Evolutionary conservation across 2,113 vertebrate genomes (phyloP).

Genomic region (Hystrix brachyura): DNA sequence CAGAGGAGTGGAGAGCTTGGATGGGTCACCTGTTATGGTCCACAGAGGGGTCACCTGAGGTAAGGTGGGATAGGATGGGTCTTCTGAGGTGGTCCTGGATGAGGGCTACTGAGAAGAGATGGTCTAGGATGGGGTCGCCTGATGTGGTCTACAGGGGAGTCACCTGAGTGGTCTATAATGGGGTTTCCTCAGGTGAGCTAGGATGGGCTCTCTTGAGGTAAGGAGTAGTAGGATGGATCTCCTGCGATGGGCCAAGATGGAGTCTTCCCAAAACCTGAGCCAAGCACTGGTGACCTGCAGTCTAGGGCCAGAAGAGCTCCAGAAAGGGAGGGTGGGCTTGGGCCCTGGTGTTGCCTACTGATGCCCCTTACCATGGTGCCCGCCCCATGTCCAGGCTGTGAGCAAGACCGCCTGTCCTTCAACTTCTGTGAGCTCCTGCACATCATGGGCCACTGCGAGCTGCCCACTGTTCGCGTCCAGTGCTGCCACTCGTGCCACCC

Average conservation of each 20-base stretch:
- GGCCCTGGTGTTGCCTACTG: not conserved
- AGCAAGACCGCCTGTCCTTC: conserved; percentile 90
- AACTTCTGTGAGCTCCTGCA: conserved; percentile 94
- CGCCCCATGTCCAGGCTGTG: conserved; percentile 87
- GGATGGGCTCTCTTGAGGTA: not conserved
- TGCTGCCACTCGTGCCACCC: conserved; percentile 94
- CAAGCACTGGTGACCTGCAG: not conserved
- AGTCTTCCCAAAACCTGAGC: not conserved
- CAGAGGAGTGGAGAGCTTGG: too few species aligned
- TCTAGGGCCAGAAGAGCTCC: not conserved
- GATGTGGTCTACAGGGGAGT: not conserved
- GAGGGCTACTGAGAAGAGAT: not conserved
- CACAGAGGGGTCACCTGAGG: too few species aligned
- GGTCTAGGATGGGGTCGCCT: too few species aligned
- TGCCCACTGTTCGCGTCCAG: conserved; percentile 89
- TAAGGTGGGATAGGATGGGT: not conserved
- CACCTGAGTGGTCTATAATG: not conserved
- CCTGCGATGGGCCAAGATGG: not conserved
- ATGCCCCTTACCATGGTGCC: too few species aligned
- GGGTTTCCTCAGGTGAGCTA: not conserved
- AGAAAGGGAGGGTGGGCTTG: not conserved
- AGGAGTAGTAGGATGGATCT: not conserved
- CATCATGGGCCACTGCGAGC: conserved; percentile 91
- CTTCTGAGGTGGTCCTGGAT: not conserved
- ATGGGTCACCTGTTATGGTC: too few species aligned